Percentiles rank a stretch among this genome's conserved stretches.
phyloP scores from a whole-genome alignment of 2,888 invertebrate genomes.

The Himalopsyche japonica region DNA sequence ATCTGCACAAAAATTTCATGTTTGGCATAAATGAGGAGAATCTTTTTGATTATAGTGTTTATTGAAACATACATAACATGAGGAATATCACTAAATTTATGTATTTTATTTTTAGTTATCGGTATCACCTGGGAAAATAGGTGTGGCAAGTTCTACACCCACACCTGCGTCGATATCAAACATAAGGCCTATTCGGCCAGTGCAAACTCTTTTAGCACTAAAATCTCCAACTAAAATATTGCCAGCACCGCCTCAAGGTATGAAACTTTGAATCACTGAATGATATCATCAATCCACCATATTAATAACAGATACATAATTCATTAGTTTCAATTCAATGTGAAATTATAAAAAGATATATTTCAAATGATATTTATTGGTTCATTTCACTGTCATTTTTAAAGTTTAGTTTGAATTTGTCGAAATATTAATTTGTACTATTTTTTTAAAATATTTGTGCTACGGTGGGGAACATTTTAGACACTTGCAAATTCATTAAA shows the following conservation, averaged over 20 bases:
- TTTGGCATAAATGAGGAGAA: neutral
- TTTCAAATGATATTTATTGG: no score
- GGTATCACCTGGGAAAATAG: conserved; percentile 51
- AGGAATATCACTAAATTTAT: neutral
- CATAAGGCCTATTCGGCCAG: conserved; percentile 44
- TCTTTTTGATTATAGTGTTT: no score
- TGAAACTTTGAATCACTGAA: neutral
- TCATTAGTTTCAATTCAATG: no score
- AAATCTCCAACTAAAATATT: conserved; percentile 75
- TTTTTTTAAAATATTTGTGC: no score
- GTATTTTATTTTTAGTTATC: conserved; percentile 48
- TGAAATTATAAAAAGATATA: no score
- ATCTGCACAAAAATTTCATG: neutral
- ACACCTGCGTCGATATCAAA: conserved; percentile 41
- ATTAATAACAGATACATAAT: no score
- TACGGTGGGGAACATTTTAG: no score
- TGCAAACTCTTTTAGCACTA: conserved; percentile 57
- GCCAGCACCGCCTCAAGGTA: conserved; percentile 61
- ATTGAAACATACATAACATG: neutral
- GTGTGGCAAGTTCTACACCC: conserved; percentile 42
- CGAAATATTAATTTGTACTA: no score
- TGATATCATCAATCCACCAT: no score
- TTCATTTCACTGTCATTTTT: neutral
- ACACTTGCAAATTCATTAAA: no score
- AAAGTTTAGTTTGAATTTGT: no score